Base-by-base conservation (phyloP, 1,140 invertebrate species). In the Episyrphus balteatus region DNA sequence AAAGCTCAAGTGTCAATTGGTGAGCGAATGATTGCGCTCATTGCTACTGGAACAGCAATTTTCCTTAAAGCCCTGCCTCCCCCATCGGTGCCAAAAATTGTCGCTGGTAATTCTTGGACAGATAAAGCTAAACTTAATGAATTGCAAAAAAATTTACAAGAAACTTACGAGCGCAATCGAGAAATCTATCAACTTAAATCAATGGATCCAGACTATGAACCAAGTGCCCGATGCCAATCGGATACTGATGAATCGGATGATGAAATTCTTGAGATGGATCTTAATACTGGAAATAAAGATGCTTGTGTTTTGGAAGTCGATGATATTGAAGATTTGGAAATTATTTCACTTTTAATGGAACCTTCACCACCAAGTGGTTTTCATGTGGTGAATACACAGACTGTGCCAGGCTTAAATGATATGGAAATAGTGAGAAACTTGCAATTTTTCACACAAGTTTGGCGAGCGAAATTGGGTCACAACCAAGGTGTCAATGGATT, bases 381-480 rank as follows among this genome's bases (percentile, higher is more conserved):
- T 60, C 78, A 88, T 46, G 76, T 90, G 36, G 87, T 86, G n/a
- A 92, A 87, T 63, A 89, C 84, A 2, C 84, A 91, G 66, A 74
- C 70, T 17, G 78, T 88, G 40, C 86, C 87, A 9, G 88, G 87
- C 1, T 68, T 86, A 44, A 75, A 81, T 50, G 66, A 66, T 18
- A 62, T 80, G 34, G 80, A 82, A 52, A 75, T 81, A 32, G 77
- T 83, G 0, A 77, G 77, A 53, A 88, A 88, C 69, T 66, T 90
- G 34, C 84, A 92, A 72, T 90, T 91, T 84, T 92, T 92, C 60
- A 87, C 83, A 1, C 85, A 89, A 70, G 80, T 92, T 15, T 89
- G 82, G 68, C 73, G 86, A 37, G 78, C 80, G 0, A 83, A 84
- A 57, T 75, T 88, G 13, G 74, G 79, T 12, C 51, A 69, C 7